Percentiles rank a stretch among this genome's conserved stretches.
phyloP scores from a whole-genome alignment of 2,888 invertebrate species.

The Acleris literana region DNA sequence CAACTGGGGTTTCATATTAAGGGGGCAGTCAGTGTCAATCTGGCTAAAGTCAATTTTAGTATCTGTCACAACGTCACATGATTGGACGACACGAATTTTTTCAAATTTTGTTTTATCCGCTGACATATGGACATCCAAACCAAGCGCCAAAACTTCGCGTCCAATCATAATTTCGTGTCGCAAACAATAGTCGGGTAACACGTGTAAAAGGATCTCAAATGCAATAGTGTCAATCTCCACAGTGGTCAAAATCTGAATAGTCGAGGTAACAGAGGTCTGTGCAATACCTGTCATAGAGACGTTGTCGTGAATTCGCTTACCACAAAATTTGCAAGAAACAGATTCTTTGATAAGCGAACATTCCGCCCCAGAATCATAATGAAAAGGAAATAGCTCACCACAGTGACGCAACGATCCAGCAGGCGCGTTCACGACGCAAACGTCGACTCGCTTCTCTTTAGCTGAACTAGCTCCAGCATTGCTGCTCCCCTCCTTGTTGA shows the following conservation, averaged over 20 bases:
- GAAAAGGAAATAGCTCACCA: slow-evolving; percentile 41
- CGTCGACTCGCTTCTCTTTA: slow-evolving; percentile 5
- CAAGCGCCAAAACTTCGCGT: slow-evolving; percentile 7
- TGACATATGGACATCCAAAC: neutral
- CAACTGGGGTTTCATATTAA: neutral
- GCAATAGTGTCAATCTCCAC: slow-evolving; percentile 3
- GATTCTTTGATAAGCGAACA: slow-evolving; percentile 40
- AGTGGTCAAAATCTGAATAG: slow-evolving; percentile 34
- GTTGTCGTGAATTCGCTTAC: slow-evolving; percentile 22
- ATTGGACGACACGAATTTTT: neutral
- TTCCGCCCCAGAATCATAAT: slow-evolving; percentile 41
- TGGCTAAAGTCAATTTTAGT: neutral
- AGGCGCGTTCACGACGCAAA: neutral
- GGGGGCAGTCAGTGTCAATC: slow-evolving; percentile 3
- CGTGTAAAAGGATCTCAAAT: slow-evolving; percentile 31
- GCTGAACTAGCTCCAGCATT: neutral
- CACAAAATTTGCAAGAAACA: slow-evolving; percentile 34
- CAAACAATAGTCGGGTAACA: slow-evolving; percentile 24
- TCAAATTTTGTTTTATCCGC: neutral
- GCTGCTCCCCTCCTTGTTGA: neutral
- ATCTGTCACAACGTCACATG: neutral
- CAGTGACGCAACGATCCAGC: neutral
- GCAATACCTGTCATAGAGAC: slow-evolving; percentile 37
- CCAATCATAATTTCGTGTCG: slow-evolving; percentile 1
- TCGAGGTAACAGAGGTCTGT: slow-evolving; percentile 12